Conservation (phyloP, 2,113 vertebrate species). For the Alethe diademata region DNA sequence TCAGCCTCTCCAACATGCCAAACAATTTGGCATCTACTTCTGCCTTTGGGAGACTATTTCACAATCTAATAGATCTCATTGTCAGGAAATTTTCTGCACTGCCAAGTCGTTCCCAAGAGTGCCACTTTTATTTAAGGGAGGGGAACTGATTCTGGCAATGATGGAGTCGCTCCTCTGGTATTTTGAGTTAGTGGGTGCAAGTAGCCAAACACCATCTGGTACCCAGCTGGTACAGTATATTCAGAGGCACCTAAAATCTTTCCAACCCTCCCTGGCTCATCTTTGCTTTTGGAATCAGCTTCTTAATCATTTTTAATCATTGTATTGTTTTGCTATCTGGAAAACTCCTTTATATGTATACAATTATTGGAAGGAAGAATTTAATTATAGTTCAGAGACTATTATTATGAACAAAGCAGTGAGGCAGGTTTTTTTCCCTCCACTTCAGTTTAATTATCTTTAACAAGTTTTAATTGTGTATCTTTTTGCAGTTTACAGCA, state of each 20-base stretch:
- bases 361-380: slow-evolving; percentile 71
- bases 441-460: slow-evolving; percentile 72
- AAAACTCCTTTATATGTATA: slow-evolving; percentile 69
- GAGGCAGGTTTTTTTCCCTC: slow-evolving; percentile 17
- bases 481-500: slow-evolving; percentile 52
- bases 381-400: slow-evolving; percentile 71
- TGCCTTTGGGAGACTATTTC: slow-evolving; percentile 50
- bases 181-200: slow-evolving; percentile 66
- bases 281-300: slow-evolving; percentile 64
- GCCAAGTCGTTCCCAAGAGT: slow-evolving; percentile 56
- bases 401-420: slow-evolving; percentile 67
- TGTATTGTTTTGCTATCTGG: slow-evolving; percentile 69
- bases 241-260: slow-evolving; percentile 63
- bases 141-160: slow-evolving; percentile 62
- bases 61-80: slow-evolving; percentile 65
- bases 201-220: slow-evolving; percentile 73
- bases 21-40: slow-evolving; percentile 48
- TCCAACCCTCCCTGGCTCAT: slow-evolving; percentile 62
- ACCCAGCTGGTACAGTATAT: slow-evolving; percentile 69
- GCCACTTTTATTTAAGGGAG: slow-evolving; percentile 67
- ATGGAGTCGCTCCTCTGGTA: slow-evolving; percentile 37
- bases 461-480: slow-evolving; percentile 73
- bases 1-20: slow-evolving; percentile 25
- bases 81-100: slow-evolving; percentile 55
- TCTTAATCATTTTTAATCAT: slow-evolving; percentile 74